Percentiles rank a stretch among this genome's conserved stretches.
Conservation (phyloP, 1,140 invertebrate species). For the Drosophila oshimai region DNA sequence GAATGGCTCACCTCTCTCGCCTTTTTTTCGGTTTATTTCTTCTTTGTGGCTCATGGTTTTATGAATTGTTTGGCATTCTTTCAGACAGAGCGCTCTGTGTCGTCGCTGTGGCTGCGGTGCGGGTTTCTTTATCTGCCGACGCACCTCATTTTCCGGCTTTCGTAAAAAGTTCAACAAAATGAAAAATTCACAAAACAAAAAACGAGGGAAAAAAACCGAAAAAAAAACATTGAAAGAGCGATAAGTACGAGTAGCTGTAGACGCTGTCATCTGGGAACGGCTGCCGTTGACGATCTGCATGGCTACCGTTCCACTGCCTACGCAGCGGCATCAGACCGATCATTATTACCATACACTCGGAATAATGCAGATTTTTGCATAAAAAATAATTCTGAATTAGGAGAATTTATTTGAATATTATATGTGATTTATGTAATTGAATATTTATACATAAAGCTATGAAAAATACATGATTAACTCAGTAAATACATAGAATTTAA, state of each 20-base stretch:
- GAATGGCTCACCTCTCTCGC: conserved; percentile 53
- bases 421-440: no score
- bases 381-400: not conserved
- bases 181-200: conserved; percentile 31
- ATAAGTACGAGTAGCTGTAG: conserved; percentile 42
- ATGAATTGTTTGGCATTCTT: conserved; percentile 75
- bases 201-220: not conserved
- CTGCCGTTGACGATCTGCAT: conserved; percentile 41
- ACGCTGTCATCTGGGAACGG: conserved; percentile 31
- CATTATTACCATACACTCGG: conserved; percentile 15
- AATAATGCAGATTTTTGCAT: not conserved
- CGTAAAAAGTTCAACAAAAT: conserved; percentile 37
- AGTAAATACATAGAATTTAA: no score
- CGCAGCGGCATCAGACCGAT: conserved; percentile 19
- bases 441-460: no score
- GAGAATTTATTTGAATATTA: no score
- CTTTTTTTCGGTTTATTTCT: conserved; percentile 25
- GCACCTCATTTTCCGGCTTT: conserved; percentile 77
- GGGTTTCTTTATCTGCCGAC: conserved; percentile 62
- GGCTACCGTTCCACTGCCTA: conserved; percentile 36
- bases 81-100: conserved; percentile 12
- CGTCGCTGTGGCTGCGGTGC: conserved; percentile 46
- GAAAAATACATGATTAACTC: no score
- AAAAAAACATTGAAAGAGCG: conserved; percentile 10
- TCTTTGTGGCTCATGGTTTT: conserved; percentile 36